phyloP scores from a whole-genome alignment of 2,797 vertebrate genomes.

The Meda fulgida region DNA sequence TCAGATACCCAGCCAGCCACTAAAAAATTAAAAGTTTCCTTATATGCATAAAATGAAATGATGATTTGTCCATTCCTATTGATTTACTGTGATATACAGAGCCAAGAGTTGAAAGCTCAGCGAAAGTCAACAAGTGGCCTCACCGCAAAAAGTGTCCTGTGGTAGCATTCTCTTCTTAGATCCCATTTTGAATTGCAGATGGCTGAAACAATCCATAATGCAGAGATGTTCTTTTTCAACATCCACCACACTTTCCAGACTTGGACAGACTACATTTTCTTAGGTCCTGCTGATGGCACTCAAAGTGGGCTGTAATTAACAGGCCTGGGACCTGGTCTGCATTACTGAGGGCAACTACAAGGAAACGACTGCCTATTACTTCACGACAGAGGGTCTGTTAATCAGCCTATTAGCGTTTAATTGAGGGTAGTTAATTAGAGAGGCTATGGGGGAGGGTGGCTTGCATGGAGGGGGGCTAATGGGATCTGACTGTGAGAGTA shows the following conservation, averaged over 20 bases:
- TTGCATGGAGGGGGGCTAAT: conserved; percentile 58
- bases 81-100: conserved; percentile 59
- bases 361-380: conserved; percentile 77
- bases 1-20: conserved; percentile 25
- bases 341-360: conserved; percentile 73
- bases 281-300: conserved; percentile 32
- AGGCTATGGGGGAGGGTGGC: conserved; percentile 67
- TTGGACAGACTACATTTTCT: conserved; percentile 22
- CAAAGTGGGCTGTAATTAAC: conserved; percentile 66
- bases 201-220: conserved; percentile 48
- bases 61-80: conserved; percentile 55
- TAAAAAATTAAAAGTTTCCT: conserved; percentile 19
- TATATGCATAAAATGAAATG: conserved; percentile 9
- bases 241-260: conserved; percentile 51
- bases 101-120: conserved; percentile 53
- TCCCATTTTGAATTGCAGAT: conserved; percentile 54
- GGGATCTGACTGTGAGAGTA: conserved; percentile 68
- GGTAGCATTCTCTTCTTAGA: conserved; percentile 21
- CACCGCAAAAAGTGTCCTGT: conserved; percentile 49
- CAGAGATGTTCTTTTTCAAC: conserved; percentile 29
- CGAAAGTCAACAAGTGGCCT: conserved; percentile 63
- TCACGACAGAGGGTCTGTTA: conserved; percentile 76
- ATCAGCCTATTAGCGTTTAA: conserved; percentile 82
- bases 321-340: conserved; percentile 64
- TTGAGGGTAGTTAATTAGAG: conserved; percentile 81